Conservation (phyloP, 2,888 invertebrate species). For the Rhamphomyia laevipes region DNA sequence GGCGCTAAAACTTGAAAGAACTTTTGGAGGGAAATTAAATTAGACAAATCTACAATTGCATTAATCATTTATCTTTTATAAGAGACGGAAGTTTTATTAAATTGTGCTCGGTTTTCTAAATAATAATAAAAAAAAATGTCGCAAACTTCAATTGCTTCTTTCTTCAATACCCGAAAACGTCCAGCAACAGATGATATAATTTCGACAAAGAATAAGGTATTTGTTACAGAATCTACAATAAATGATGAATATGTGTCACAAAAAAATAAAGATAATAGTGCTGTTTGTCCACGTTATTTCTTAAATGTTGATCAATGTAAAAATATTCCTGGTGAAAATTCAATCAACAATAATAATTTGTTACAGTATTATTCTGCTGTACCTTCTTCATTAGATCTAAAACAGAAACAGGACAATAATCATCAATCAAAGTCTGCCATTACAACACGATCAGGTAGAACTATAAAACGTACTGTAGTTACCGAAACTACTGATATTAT, state of each 20-base stretch:
- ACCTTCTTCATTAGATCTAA: neutral
- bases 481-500: slow-evolving; percentile 9
- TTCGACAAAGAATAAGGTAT: slow-evolving; percentile 44
- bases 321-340: neutral
- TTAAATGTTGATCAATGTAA: slow-evolving; percentile 25
- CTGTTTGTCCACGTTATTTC: slow-evolving; percentile 13
- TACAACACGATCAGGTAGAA: slow-evolving; percentile 28
- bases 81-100: too few relatives aligned
- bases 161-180: slow-evolving; percentile 66
- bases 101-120: too few relatives aligned
- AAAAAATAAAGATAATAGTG: neutral
- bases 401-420: neutral
- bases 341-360: neutral
- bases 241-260: neutral
- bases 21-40: too few relatives aligned
- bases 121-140: slow-evolving; percentile 45
- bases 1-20: too few relatives aligned
- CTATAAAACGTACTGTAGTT: slow-evolving; percentile 26
- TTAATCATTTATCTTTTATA: too few relatives aligned
- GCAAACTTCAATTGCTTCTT: slow-evolving; percentile 63
- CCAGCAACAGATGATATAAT: slow-evolving; percentile 54
- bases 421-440: neutral
- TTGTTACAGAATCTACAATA: neutral
- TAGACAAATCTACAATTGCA: too few relatives aligned
- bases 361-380: neutral